Base-by-base conservation (phyloP, 1,140 invertebrate genomes). In the Ceratosolen fusciceps region DNA sequence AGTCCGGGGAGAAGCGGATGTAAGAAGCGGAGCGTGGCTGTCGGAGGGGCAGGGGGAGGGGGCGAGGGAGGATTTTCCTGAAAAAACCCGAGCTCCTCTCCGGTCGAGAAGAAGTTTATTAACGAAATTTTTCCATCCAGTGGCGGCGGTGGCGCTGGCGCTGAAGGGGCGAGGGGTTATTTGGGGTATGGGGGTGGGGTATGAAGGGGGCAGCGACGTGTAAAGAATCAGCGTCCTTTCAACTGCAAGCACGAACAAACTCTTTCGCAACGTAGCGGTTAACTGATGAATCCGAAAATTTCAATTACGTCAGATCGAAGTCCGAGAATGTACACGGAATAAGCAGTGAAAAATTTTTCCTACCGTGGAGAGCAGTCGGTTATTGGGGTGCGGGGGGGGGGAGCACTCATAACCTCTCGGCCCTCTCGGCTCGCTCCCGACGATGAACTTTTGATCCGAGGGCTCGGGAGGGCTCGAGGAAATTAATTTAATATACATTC, bases 81-180 rank as follows among this genome's bases (percentile, higher is more conserved):
- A 72, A 72, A 77, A 70, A 70, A 58, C 74, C 49, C 21, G n/a
- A 54, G 8, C 14, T 4, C 52, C 26, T 34, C 67, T 72, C 68
- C 39, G 73, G 14, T 31, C 43, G 49, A n/a, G n/a, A n/a, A n/a
- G 29, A 79, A 67, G 71, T 79, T 79, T 79, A 79, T 74, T 74
- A 79, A 79, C 62, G 78, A 79, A 67, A 74, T 79, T 79, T 74
- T n/a, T n/a, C n/a, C n/a, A n/a, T n/a, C n/a, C n/a, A n/a, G n/a
- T n/a, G n/a, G n/a, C n/a, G n/a, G n/a, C n/a, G n/a, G n/a, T n/a
- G n/a, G n/a, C n/a, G n/a, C n/a, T n/a, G n/a, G n/a, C n/a, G n/a
- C 71, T 21, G 52, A 62, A 68, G 14, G 21, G 62, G 65, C 58
- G 29, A 7, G 8, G 16, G 47, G 58, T 29, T 54, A 58, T 77